phyloP scores from a whole-genome alignment of 2,888 invertebrate genomes.

The Yponomeuta sedellus region DNA sequence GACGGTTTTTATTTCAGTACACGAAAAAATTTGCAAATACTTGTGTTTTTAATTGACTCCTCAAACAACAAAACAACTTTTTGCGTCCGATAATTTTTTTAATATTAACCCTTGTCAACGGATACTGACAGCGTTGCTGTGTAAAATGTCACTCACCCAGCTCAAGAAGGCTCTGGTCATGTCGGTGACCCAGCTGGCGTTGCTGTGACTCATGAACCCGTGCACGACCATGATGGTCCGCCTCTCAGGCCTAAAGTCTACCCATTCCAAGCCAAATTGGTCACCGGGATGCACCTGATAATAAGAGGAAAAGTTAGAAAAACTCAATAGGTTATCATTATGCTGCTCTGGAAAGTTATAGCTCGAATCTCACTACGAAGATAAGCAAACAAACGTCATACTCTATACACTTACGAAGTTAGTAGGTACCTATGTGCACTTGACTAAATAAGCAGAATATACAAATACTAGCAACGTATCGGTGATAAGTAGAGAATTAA shows the following conservation, averaged over 20 bases:
- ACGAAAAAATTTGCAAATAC: too few relatives aligned
- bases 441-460: too few relatives aligned
- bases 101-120: too few relatives aligned
- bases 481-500: too few relatives aligned
- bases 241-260: conserved; percentile 71
- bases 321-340: background rate
- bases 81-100: too few relatives aligned
- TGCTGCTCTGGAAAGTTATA: background rate
- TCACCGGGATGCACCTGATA: conserved; percentile 52
- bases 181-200: conserved; percentile 75
- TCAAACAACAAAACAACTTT: too few relatives aligned
- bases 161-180: conserved; percentile 75
- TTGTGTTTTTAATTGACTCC: too few relatives aligned
- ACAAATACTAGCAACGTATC: too few relatives aligned
- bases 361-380: background rate
- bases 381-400: background rate
- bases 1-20: too few relatives aligned
- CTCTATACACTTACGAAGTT: too few relatives aligned
- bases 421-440: too few relatives aligned
- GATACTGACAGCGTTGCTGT: too few relatives aligned
- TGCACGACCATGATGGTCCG: conserved; percentile 78
- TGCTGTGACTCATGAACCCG: conserved; percentile 78
- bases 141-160: conserved; percentile 54
- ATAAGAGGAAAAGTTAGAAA: background rate
- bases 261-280: conserved; percentile 76